Base-by-base conservation (phyloP, 2,797 vertebrate species). In the Myioborus miniatus region DNA sequence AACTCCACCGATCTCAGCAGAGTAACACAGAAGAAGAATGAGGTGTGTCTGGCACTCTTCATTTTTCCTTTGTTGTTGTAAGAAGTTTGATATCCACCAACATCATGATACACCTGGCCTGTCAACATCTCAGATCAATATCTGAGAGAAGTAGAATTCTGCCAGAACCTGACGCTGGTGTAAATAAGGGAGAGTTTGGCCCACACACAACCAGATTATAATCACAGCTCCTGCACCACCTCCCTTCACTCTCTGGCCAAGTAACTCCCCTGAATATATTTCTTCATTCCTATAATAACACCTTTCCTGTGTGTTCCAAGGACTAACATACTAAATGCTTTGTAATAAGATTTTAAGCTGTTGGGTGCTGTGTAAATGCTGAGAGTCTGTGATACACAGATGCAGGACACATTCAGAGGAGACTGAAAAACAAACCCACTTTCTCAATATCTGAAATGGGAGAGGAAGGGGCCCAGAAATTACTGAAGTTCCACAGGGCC, bases 201-300 rank as follows among this genome's bases (percentile, higher is more conserved):
- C 87, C 47, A 17, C 84, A 72, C 43, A 67, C 75, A 87, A 65
- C 32, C 59, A 86, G 65, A 93, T 89, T 67, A 30, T 41, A 76
- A 94, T 94, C 75, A 79, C 55, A 69, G 65, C 34, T 91, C 43
- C 67, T 69, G 44, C 74, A 86, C 36, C 80, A 93, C 85, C 91
- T 80, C 67, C 74, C 87, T 78, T 93, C 4, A 0, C 41, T 65
- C 62, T 91, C 82, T 56, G 70, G 77, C 76, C 83, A 93, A 79
- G 78, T 68, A 89, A 92, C 37, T 92, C 59, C 63, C 52, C 64
- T 78, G 34, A 94, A 41, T 41, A 20, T 50, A 36, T 96, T 95
- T 94, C 80, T 72, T 91, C 87, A 89, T 77, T 79, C 83, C 83
- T 77, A 2, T 95, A 93, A 93, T 91, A 83, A 82, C 69, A 93